These are phyloP conservation scores for Anguilla japonica DNA, from an alignment of 2,113 vertebrate genomes.

Conservation along the genomic window DNA sequence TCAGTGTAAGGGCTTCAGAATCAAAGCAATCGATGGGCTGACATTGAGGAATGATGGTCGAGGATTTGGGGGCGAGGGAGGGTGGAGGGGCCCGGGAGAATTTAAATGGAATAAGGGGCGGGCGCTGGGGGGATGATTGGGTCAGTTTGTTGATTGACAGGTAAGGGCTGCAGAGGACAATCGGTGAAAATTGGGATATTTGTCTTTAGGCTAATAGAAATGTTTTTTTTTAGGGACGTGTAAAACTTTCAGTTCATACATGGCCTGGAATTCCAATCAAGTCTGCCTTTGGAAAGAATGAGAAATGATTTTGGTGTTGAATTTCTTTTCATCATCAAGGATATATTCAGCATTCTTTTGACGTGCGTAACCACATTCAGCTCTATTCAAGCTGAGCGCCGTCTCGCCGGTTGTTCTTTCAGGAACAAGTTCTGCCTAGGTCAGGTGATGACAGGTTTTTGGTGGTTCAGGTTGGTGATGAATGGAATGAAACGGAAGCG, in stretches of 20 bases:
- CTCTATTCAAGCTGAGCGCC: background rate
- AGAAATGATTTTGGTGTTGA: background rate
- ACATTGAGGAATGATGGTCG: slow-evolving; percentile 73
- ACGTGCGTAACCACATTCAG: background rate
- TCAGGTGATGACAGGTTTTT: background rate
- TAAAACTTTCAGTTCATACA: slow-evolving; percentile 49
- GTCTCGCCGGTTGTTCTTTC: background rate
- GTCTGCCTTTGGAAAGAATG: background rate
- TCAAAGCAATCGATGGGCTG: slow-evolving; percentile 74
- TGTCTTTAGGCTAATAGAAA: slow-evolving; percentile 37
- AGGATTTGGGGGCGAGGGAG: slow-evolving; percentile 51
- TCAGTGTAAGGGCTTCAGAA: slow-evolving; percentile 72
- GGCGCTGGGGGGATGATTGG: background rate
- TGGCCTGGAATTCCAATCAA: slow-evolving; percentile 51
- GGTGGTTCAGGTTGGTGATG: background rate
- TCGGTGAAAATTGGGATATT: slow-evolving; percentile 43
- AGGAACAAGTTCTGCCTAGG: background rate
- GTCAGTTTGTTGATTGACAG: slow-evolving; percentile 53
- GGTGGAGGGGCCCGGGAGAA: slow-evolving; percentile 31
- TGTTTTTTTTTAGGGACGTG: background rate
- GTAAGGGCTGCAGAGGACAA: slow-evolving; percentile 58
- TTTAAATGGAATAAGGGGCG: slow-evolving; percentile 40
- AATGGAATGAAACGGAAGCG: background rate
- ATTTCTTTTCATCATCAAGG: background rate
- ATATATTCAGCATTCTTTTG: background rate